Conservation (phyloP, 2,888 invertebrate species). For the Sclerodermus sp. region DNA sequence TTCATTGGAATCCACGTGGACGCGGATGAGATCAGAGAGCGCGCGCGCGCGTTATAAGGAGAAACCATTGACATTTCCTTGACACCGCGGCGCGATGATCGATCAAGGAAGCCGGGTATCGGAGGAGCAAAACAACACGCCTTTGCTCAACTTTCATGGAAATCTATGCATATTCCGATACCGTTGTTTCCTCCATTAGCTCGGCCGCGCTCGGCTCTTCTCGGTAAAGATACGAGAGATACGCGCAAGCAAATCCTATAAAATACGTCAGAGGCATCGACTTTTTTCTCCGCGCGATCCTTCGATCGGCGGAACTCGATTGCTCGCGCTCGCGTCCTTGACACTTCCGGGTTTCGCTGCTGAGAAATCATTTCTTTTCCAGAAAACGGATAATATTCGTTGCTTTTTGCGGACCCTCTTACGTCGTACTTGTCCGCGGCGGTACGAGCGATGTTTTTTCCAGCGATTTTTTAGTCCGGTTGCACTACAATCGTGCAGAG, state of each 20-base stretch:
- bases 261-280: background rate
- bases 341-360: too few relatives aligned
- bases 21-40: background rate
- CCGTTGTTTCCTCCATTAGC: slow-evolving; percentile 14
- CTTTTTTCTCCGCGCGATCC: slow-evolving; percentile 2
- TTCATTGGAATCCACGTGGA: slow-evolving; percentile 1
- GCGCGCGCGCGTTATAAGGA: background rate
- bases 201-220: slow-evolving; percentile 6
- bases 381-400: too few relatives aligned
- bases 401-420: too few relatives aligned
- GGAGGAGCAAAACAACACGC: slow-evolving; percentile 13
- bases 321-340: too few relatives aligned
- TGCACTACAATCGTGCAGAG: too few relatives aligned
- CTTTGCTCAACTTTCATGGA: slow-evolving; percentile 18
- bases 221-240: slow-evolving; percentile 10
- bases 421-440: too few relatives aligned
- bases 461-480: too few relatives aligned
- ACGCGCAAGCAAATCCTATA: background rate
- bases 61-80: slow-evolving; percentile 10
- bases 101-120: slow-evolving; percentile 16
- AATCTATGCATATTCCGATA: slow-evolving; percentile 8
- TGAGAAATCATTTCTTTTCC: too few relatives aligned
- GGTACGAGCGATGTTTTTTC: too few relatives aligned
- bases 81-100: slow-evolving; percentile 3
- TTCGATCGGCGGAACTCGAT: too few relatives aligned